Conservation (phyloP, 2,797 vertebrate species). For the Amblyopsis hoosieri region DNA sequence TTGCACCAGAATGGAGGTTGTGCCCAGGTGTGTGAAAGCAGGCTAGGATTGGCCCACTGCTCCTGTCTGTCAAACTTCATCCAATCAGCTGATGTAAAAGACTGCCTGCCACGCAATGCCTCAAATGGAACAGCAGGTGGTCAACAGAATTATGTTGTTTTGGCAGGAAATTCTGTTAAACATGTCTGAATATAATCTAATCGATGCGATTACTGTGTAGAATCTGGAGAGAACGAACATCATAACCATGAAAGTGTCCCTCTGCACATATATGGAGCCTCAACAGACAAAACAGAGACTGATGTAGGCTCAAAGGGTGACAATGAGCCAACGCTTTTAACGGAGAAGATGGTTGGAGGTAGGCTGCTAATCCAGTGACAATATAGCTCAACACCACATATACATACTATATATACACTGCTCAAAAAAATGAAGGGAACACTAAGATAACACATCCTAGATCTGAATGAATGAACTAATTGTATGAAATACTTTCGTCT, state of each 20-base stretch:
- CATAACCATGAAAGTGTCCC: constrained; percentile 44
- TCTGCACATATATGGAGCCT: constrained; percentile 5
- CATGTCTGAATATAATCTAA: neutral
- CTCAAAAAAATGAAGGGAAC: too few relatives aligned
- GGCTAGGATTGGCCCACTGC: constrained; percentile 73
- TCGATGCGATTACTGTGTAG: constrained; percentile 27
- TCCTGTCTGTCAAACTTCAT: constrained; percentile 73
- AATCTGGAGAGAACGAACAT: constrained; percentile 59
- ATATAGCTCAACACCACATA: too few relatives aligned
- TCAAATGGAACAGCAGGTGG: constrained; percentile 70
- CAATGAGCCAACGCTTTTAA: constrained; percentile 52
- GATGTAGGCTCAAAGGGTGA: constrained; percentile 18
- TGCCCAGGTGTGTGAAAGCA: constrained; percentile 84
- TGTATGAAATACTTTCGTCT: too few relatives aligned
- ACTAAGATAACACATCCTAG: too few relatives aligned
- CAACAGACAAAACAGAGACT: constrained; percentile 16
- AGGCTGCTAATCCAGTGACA: constrained; percentile 23
- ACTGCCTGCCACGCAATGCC: constrained; percentile 56
- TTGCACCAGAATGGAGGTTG: constrained; percentile 85
- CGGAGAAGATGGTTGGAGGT: constrained; percentile 90
- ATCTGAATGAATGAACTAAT: too few relatives aligned
- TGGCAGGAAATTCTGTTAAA: neutral
- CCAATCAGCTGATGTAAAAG: constrained; percentile 70
- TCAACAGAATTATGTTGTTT: neutral
- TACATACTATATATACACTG: too few relatives aligned